Conservation (phyloP, 2,797 vertebrate species). For the Acanthiza pusilla region DNA sequence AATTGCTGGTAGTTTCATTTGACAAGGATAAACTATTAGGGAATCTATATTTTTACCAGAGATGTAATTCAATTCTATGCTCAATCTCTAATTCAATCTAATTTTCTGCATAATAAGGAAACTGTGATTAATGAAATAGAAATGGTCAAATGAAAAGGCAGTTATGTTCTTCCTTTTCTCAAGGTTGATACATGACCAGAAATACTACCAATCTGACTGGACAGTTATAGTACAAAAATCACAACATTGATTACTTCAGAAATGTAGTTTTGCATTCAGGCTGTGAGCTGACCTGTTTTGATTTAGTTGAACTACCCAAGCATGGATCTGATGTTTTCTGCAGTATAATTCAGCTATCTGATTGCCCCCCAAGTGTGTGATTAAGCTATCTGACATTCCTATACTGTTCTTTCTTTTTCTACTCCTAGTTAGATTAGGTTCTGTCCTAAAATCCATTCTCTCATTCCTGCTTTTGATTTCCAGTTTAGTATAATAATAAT, state of each 20-base stretch:
- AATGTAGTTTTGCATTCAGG: background rate
- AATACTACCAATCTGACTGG: background rate
- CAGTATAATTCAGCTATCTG: background rate
- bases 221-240: background rate
- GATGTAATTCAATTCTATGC: background rate
- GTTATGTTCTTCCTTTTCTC: background rate
- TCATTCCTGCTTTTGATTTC: background rate
- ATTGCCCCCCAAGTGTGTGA: background rate
- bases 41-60: background rate
- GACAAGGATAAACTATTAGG: background rate
- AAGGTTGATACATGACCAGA: background rate
- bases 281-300: background rate
- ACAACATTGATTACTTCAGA: background rate
- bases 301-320: background rate
- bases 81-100: background rate
- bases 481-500: background rate
- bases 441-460: background rate
- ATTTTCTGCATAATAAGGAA: background rate
- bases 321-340: slow-evolving; percentile 8
- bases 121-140: background rate
- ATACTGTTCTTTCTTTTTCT: background rate
- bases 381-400: background rate
- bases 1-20: background rate
- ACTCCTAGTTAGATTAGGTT: background rate
- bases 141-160: background rate